A percentile compares a stretch with the other conserved stretches of the same genome.
Conservation (phyloP, 2,888 invertebrate genomes). For the Nomada goodeniana region DNA sequence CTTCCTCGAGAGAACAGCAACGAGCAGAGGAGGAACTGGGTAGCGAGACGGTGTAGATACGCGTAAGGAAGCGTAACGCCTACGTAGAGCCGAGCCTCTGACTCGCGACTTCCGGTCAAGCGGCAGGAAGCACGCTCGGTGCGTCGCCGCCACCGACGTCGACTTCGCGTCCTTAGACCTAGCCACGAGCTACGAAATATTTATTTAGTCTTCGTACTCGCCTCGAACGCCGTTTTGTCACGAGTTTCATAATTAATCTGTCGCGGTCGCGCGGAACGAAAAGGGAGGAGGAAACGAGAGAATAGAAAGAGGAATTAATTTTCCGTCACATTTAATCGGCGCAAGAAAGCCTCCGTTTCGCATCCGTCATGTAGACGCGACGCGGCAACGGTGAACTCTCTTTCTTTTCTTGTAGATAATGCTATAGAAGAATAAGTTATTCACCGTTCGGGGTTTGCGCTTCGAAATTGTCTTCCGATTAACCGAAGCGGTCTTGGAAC, state of each 20-base stretch:
- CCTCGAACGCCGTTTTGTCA: no score
- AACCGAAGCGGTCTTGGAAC: no score
- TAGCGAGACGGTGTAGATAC: constrained; percentile 78
- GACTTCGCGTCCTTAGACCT: constrained; percentile 62
- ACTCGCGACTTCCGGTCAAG: constrained; percentile 84
- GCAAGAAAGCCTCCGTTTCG: no score
- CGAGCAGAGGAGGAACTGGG: constrained; percentile 74
- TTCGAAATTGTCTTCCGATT: not conserved
- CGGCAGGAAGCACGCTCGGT: constrained; percentile 84
- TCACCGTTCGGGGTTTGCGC: not conserved
- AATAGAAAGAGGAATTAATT: not conserved
- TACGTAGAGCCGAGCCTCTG: constrained; percentile 83
- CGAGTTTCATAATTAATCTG: no score
- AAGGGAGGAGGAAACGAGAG: no score
- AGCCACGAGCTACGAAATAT: constrained; percentile 59
- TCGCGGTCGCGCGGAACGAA: no score
- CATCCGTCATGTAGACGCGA: not conserved
- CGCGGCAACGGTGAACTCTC: not conserved
- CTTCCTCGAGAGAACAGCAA: constrained; percentile 37
- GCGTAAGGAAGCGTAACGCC: constrained; percentile 84
- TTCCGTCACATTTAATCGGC: not conserved
- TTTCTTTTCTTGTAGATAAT: not conserved
- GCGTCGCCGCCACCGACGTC: constrained; percentile 77
- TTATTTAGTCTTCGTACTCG: constrained; percentile 24
- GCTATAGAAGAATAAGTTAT: not conserved